Base-by-base conservation (phyloP, 2,797 vertebrate species). In the Siniperca scherzeri region DNA sequence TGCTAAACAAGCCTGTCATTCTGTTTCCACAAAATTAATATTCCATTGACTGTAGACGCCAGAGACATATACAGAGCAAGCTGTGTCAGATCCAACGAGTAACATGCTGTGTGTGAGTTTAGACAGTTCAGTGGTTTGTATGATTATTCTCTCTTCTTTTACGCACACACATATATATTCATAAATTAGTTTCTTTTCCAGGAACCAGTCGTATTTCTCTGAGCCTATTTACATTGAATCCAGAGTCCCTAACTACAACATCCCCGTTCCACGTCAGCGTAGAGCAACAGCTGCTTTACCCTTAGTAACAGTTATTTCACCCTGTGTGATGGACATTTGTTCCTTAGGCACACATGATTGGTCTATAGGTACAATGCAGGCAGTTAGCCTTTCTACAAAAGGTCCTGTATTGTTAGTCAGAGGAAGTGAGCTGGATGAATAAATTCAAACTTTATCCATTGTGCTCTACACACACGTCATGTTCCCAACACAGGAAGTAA, bases 341-440 rank as follows among this genome's bases (percentile, higher is more conserved):
- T 27, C 19, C 59, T 59, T 55, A 21, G 76, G 75, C 78, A 74
- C 62, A 69, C 53, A 61, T 77, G 56, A 50, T 9, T 69, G 53
- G 25, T 78, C 44, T 70, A 16, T 27, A 17, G 42, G 33, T 44
- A 52, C 5, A 7, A 52, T 25, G 48, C 25, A 25, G 44, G 62
- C 67, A 50, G 57, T 70, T 21, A 59, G 9, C 52, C 70, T 56
- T 48, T 55, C 22, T 67, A 44, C 69, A 27, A 71, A 77, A 70
- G 38, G 14, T 50, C 4, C 33, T 70, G 55, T 11, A 46, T 69
- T 77, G n/a, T 80, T 40, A 74, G 70, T 74, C 74, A 36, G 77
- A 30, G 61, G 44, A 61, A 40, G 25, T 70, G 57, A 77, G 46
- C 13, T 3, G 11, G 25, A 48, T 44, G 22, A 82, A 67, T 68